Base-by-base conservation (phyloP, 2,797 vertebrate species). In the Octomys mimax region DNA sequence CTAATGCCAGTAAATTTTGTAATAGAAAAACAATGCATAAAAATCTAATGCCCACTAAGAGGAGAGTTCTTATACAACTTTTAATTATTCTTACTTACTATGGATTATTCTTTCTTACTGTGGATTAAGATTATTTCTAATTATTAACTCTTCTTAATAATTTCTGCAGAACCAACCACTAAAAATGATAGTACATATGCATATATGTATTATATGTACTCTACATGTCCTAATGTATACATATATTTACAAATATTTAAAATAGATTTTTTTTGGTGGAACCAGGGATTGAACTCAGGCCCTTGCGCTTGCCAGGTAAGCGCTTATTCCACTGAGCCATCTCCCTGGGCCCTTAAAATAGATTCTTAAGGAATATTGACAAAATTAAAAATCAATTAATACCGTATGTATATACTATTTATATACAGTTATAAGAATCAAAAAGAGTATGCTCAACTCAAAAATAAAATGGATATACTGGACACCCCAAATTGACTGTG, bases 101-200 rank as follows among this genome's bases (percentile, higher is more conserved):
- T 93, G 3, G 66, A 90, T 95, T 85, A 81, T 92, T 61, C 61
- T 39, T 18, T 92, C 39, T 83, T 88, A 59, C 36, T 82, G 28
- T 93, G 2, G 66, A 90, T 85, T 96, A 90, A 91, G 31, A 71
- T 94, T 70, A 91, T 71, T 92, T 94, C 12, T 68, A 39, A 80
- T 70, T 92, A 86, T 49, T 88, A 84, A 84, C 77, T 71, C 42
- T 68, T 82, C 49, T 79, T 81, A 71, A 31, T 70, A 84, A 62
- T 95, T 93, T 10, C 86, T 64, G 21, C 94, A 77, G 10, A 87
- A 54, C 52, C 12, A 54, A 88, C 16, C 75, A 39, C 82, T 82
- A 73, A 28, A 90, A 77, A 77, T 75, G 62, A 90, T 46, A 85
- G 18, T 70, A 59, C 36, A 73, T 71, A 57, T 36, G 16, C 28